Conservation (phyloP, 2,888 invertebrate species). For the Lymantria monacha region DNA sequence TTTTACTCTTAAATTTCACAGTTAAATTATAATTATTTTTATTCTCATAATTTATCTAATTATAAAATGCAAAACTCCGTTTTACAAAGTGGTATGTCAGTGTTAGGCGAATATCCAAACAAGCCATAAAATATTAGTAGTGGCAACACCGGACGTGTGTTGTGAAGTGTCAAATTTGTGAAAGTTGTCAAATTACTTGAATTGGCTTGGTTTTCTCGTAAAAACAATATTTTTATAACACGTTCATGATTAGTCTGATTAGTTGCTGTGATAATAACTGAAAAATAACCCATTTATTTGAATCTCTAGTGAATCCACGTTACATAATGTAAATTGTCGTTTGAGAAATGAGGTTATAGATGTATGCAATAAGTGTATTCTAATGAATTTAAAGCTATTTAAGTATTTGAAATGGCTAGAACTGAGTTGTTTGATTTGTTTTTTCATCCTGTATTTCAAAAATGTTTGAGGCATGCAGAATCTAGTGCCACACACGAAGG, state of each 20-base stretch:
- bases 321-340: conserved; percentile 45
- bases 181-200: conserved; percentile 60
- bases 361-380: conserved; percentile 57
- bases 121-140: not conserved
- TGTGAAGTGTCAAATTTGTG: conserved; percentile 49
- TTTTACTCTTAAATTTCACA: too few species aligned
- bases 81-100: not conserved
- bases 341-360: conserved; percentile 66
- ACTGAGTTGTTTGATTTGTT: conserved; percentile 79
- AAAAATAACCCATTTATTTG: conserved; percentile 23
- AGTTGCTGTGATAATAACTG: conserved; percentile 31
- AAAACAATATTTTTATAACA: conserved; percentile 37
- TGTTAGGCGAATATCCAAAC: not conserved
- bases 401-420: conserved; percentile 67
- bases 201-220: conserved; percentile 43
- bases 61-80: too few species aligned
- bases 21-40: too few species aligned
- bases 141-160: not conserved
- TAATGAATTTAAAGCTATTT: conserved; percentile 50
- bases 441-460: conserved; percentile 80
- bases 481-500: conserved; percentile 64
- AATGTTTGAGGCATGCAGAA: conserved; percentile 78
- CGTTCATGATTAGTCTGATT: conserved; percentile 29
- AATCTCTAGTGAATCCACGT: conserved; percentile 25
- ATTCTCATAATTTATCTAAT: too few species aligned